Base-by-base conservation (phyloP, 2,888 invertebrate genomes). In the Arenicola marina region DNA sequence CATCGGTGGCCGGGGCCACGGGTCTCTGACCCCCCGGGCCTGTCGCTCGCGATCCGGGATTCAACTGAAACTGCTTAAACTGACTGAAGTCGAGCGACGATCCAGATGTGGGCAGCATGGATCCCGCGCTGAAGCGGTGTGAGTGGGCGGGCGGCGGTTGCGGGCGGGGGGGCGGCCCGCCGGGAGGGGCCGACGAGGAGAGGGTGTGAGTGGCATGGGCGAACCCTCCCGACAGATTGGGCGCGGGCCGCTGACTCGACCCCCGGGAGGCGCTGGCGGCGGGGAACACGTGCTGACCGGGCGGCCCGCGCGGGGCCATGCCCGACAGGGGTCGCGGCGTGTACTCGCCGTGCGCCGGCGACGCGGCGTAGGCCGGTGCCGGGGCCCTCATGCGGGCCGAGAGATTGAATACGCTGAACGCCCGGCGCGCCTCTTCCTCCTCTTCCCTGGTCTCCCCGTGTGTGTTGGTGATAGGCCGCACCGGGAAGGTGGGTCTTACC, bases 331-430 rank as follows among this genome's bases (percentile, higher is more conserved):
- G n/a, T n/a, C n/a, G n/a, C n/a, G n/a, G n/a, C n/a, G n/a, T n/a
- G n/a, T n/a, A n/a, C n/a, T n/a, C n/a, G n/a, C n/a, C n/a, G 38
- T 15, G 18, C 11, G 38, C 18, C 18, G 48, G 48, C 48, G 26
- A 7, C 15, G 18, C 7, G 7, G 24, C n/a, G 7, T 24, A 11
- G 48, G 18, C n/a, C 7, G 26, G 18, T 24, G 7, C 26, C n/a
- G 48, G 48, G 7, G 7, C 7, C 48, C 48, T 48, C 48, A 48
- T 48, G 7, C 48, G 48, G 26, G 48, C 48, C 7, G 18, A 7
- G 48, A 48, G 11, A 24, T 48, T 48, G 26, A 48, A 48, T 7
- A 48, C 48, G 48, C 48, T 48, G 48, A 48, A 48, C 48, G 48
- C 48, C 26, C 48, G 48, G 7, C 48, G 15, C 11, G 48, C 48